phyloP scores from a whole-genome alignment of 2,113 vertebrate species.

The Narcine bancroftii region DNA sequence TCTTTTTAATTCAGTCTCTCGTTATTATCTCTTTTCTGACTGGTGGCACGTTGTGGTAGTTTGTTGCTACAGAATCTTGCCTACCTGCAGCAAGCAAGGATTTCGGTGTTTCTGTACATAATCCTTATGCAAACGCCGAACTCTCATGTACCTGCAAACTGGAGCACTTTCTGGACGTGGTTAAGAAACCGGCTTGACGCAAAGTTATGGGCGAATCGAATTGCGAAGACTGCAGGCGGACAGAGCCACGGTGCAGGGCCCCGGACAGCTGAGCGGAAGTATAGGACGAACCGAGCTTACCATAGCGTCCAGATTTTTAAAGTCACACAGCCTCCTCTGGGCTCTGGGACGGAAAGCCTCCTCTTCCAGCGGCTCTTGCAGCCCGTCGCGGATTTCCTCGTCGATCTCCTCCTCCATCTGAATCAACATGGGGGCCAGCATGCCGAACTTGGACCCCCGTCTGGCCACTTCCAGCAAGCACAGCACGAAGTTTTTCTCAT shows the following conservation, averaged over 20 bases:
- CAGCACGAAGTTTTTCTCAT: slow-evolving; percentile 90
- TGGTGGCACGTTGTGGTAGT: no score
- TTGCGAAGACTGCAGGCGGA: background rate
- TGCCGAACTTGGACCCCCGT: slow-evolving; percentile 81
- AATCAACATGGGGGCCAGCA: slow-evolving; percentile 90
- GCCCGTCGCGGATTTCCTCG: slow-evolving; percentile 64
- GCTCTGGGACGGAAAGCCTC: slow-evolving; percentile 40
- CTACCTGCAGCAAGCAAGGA: no score
- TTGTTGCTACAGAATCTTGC: no score
- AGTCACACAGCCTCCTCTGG: slow-evolving; percentile 75
- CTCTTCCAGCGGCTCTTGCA: slow-evolving; percentile 17
- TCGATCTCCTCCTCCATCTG: slow-evolving; percentile 97
- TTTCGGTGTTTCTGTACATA: no score
- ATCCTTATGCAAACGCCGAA: no score
- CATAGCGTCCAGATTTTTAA: slow-evolving; percentile 88
- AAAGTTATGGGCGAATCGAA: no score
- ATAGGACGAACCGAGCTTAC: slow-evolving; percentile 56
- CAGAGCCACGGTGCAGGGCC: background rate
- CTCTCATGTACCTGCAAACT: no score
- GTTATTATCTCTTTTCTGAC: no score
- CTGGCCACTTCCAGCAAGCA: slow-evolving; percentile 90
- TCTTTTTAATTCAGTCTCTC: no score
- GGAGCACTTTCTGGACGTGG: background rate
- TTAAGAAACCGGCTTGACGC: background rate
- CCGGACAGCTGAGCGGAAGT: background rate